Evolutionary conservation across 1,140 invertebrate genomes (phyloP).

Genomic region (Heterodera schachtii): DNA sequence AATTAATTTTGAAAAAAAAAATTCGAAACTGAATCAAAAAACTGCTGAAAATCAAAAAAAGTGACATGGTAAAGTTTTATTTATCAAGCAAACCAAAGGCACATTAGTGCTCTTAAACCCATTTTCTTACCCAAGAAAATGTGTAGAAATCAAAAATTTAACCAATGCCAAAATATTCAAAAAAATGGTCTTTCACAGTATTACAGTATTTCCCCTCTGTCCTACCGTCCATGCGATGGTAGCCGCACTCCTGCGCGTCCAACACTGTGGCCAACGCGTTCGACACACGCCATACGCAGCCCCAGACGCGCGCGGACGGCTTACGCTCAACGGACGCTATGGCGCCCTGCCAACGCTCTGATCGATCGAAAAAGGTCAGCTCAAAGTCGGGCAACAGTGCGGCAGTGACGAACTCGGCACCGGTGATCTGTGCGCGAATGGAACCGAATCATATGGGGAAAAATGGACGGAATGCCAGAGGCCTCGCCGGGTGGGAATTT

Average conservation of each 20-base stretch:
- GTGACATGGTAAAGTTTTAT: no score
- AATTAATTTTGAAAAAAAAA: no score
- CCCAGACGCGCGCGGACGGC: conserved; percentile 34
- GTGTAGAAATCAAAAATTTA: conserved; percentile 11
- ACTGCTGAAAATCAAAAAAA: no score
- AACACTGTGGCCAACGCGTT: conserved; percentile 52
- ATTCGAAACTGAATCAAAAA: no score
- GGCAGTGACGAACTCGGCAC: conserved; percentile 40
- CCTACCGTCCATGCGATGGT: conserved; percentile 56
- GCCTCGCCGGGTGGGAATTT: no score
- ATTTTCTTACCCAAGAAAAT: no score
- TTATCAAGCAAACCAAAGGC: no score
- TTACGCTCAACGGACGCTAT: conserved; percentile 54
- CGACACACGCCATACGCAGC: conserved; percentile 55
- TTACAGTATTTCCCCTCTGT: not conserved
- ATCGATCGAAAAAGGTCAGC: conserved; percentile 47
- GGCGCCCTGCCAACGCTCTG: conserved; percentile 51
- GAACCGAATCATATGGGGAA: not conserved
- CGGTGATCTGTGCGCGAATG: conserved; percentile 37
- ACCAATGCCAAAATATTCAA: not conserved
- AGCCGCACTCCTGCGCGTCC: conserved; percentile 50
- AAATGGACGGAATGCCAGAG: no score
- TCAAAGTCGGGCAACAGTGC: conserved; percentile 43
- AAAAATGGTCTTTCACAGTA: no score
- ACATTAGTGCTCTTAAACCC: no score